phyloP scores from a whole-genome alignment of 1,140 invertebrate genomes.

The Pseudomyrmex sp. region DNA sequence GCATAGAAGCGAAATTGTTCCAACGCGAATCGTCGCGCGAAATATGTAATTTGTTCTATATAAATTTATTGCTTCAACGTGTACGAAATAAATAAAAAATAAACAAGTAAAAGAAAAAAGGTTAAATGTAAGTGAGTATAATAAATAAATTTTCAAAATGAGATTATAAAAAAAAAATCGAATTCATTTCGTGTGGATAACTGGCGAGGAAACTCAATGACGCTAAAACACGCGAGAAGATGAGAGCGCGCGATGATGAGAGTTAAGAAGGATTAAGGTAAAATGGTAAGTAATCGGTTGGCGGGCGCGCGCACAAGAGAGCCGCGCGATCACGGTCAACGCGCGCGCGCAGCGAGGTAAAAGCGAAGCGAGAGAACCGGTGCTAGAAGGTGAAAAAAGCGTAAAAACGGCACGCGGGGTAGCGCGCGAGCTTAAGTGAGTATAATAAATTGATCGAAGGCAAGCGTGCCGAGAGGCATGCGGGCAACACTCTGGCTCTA shows the following conservation, averaged over 20 bases:
- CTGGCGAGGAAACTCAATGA: constrained; percentile 23
- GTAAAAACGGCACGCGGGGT: constrained; percentile 53
- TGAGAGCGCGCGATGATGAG: neutral
- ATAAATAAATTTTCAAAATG: too few relatives aligned
- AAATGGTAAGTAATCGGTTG: constrained; percentile 50
- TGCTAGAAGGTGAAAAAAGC: constrained; percentile 56
- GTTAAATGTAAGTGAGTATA: too few relatives aligned
- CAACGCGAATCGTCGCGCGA: neutral
- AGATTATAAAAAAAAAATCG: neutral
- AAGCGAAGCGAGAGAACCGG: constrained; percentile 55
- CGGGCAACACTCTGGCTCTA: constrained; percentile 73
- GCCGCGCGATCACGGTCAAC: constrained; percentile 44
- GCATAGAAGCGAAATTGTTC: neutral
- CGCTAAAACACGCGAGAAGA: neutral
- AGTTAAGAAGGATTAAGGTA: constrained; percentile 52
- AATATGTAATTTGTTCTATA: neutral
- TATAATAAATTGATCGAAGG: constrained; percentile 77
- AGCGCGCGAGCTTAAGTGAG: constrained; percentile 67
- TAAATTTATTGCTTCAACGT: neutral
- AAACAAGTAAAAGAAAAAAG: too few relatives aligned
- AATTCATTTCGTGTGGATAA: neutral
- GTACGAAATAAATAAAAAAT: too few relatives aligned
- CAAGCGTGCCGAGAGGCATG: constrained; percentile 66
- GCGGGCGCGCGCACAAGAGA: constrained; percentile 23
- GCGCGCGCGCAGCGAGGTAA: neutral